phyloP scores from a whole-genome alignment of 2,113 vertebrate species.

The Dromaius novaehollandiae region DNA sequence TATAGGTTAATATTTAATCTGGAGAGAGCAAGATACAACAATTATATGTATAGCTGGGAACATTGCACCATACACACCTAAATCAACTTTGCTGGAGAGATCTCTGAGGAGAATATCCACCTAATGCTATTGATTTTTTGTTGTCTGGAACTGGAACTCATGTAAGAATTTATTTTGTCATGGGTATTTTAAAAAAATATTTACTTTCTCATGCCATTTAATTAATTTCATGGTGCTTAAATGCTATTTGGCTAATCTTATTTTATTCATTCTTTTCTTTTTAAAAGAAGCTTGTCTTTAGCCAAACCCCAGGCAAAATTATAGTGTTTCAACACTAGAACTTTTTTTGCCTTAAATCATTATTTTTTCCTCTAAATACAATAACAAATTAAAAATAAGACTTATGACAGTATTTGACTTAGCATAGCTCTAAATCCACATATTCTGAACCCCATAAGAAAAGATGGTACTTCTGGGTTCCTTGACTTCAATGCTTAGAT shows the following conservation, averaged over 20 bases:
- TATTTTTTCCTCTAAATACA: neutral
- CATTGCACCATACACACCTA: neutral
- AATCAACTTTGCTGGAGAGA: neutral
- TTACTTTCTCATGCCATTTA: neutral
- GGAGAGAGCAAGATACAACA: neutral
- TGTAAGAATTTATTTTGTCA: neutral
- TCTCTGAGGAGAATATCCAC: neutral
- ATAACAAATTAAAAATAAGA: neutral
- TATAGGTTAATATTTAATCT: neutral
- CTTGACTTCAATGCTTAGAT: neutral
- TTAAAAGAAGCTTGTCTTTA: neutral
- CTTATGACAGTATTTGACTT: neutral
- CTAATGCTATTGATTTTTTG: neutral
- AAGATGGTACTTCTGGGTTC: neutral
- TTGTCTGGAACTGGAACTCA: neutral
- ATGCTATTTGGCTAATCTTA: neutral
- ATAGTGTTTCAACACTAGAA: neutral
- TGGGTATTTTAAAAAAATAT: neutral
- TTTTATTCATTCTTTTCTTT: neutral
- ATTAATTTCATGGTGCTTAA: constrained; percentile 20
- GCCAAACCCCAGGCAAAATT: neutral
- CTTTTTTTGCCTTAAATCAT: neutral
- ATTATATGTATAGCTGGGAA: neutral
- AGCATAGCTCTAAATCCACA: neutral
- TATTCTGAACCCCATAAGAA: neutral